A percentile compares a stretch with the other conserved stretches of the same genome.
Conservation (phyloP, 2,888 invertebrate genomes). For the Invenusta paracnida region DNA sequence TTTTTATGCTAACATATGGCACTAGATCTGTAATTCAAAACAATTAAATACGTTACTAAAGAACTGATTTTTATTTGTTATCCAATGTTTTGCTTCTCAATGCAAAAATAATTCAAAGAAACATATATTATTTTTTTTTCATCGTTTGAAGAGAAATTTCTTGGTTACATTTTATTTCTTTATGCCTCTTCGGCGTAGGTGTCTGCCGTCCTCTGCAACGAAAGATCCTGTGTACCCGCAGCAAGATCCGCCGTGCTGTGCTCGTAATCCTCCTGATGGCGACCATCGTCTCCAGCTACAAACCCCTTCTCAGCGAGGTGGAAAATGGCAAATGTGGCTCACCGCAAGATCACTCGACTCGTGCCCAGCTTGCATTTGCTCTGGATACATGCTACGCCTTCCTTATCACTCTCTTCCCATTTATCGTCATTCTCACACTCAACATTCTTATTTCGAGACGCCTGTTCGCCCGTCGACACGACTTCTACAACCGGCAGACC, state of each 20-base stretch:
- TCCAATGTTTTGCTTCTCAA: no score
- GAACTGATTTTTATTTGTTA: no score
- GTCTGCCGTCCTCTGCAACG: slow-evolving; percentile 53
- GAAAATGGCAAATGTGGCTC: slow-evolving; percentile 33
- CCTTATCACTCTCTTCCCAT: slow-evolving; percentile 51
- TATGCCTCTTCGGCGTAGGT: not conserved
- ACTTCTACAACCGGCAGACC: slow-evolving; percentile 47
- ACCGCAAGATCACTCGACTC: not conserved
- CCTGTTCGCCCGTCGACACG: slow-evolving; percentile 47
- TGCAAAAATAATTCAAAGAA: no score
- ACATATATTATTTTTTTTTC: no score
- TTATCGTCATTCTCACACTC: slow-evolving; percentile 51
- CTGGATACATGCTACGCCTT: slow-evolving; percentile 52
- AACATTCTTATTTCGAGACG: slow-evolving; percentile 51
- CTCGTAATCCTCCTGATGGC: slow-evolving; percentile 48
- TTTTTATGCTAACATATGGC: no score
- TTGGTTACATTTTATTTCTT: no score
- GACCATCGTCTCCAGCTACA: slow-evolving; percentile 49
- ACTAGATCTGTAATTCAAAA: no score
- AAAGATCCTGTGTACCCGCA: slow-evolving; percentile 51
- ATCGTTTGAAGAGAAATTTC: no score
- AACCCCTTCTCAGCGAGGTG: slow-evolving; percentile 48
- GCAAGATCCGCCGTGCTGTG: slow-evolving; percentile 50
- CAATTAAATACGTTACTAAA: no score
- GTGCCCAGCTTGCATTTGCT: slow-evolving; percentile 45